phyloP scores from a whole-genome alignment of 1,140 invertebrate genomes.

The Drosophila nannoptera region DNA sequence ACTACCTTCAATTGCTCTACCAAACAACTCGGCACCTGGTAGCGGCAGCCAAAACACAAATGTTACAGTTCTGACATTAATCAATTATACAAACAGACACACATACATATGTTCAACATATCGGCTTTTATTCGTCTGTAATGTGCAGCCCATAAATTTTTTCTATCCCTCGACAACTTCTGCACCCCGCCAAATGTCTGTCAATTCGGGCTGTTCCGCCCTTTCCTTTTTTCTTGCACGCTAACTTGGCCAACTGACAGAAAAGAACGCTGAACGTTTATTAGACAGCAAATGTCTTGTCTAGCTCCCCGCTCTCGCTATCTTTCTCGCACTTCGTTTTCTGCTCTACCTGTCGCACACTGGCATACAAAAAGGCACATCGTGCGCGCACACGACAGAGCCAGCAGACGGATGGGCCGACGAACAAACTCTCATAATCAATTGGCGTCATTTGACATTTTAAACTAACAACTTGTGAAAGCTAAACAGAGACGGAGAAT shows the following conservation, averaged over 20 bases:
- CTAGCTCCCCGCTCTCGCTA: constrained; percentile 17
- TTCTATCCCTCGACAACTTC: not conserved
- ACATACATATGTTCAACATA: constrained; percentile 13
- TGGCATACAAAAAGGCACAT: constrained; percentile 74
- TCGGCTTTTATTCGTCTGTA: constrained; percentile 14
- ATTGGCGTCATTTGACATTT: constrained; percentile 77
- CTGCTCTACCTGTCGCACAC: constrained; percentile 68
- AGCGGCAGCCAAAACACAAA: constrained; percentile 43
- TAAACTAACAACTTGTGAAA: constrained; percentile 51
- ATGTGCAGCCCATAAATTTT: constrained; percentile 28
- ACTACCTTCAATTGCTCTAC: constrained; percentile 59
- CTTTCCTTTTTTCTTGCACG: constrained; percentile 57
- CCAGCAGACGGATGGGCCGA: not conserved
- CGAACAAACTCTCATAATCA: constrained; percentile 67
- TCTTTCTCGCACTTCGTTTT: constrained; percentile 6
- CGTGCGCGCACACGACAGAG: constrained; percentile 32
- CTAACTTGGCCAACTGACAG: constrained; percentile 57
- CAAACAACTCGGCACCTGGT: constrained; percentile 63
- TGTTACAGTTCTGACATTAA: constrained; percentile 69
- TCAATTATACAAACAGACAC: constrained; percentile 46
- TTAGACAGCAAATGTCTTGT: constrained; percentile 72
- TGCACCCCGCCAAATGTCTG: constrained; percentile 13
- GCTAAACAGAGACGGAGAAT: constrained; percentile 16
- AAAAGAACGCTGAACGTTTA: constrained; percentile 67
- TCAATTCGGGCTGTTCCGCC: constrained; percentile 54